Conservation (phyloP, 2,113 vertebrate genomes). For the Actenoides hombroni region DNA sequence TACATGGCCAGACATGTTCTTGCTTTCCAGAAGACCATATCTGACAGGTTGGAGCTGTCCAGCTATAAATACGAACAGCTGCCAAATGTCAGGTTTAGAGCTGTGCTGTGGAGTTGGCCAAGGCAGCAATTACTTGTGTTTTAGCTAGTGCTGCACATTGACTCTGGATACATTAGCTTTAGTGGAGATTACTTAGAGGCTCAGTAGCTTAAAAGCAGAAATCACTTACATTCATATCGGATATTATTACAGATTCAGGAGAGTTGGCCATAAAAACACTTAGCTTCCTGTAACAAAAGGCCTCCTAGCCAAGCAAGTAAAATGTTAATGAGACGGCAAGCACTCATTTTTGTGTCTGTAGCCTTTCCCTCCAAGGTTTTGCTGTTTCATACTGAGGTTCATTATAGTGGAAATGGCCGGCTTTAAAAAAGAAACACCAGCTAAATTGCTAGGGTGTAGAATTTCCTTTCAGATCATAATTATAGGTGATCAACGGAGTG, state of each 20-base stretch:
- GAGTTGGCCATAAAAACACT: constrained; percentile 56
- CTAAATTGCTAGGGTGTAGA: background rate
- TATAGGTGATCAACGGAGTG: constrained; percentile 32
- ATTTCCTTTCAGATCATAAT: constrained; percentile 57
- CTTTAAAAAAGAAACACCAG: constrained; percentile 22
- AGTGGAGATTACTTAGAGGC: constrained; percentile 44
- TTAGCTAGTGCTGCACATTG: constrained; percentile 13
- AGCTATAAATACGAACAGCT: constrained; percentile 16
- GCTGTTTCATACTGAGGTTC: constrained; percentile 19
- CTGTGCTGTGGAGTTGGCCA: background rate
- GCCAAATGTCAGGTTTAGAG: constrained; percentile 13
- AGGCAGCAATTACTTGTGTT: constrained; percentile 50
- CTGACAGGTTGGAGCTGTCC: background rate
- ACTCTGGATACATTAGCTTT: constrained; percentile 42
- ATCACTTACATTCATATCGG: constrained; percentile 45
- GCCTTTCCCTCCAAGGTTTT: constrained; percentile 30
- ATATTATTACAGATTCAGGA: constrained; percentile 57
- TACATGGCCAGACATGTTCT: background rate
- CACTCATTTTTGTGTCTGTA: constrained; percentile 41
- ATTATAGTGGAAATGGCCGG: constrained; percentile 38
- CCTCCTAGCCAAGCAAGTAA: constrained; percentile 56
- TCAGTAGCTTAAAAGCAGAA: constrained; percentile 61
- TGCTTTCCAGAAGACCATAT: background rate
- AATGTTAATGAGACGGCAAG: constrained; percentile 60
- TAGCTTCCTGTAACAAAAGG: constrained; percentile 61